A percentile compares a stretch with the other conserved stretches of the same genome.
Conservation (phyloP, 2,888 invertebrate species). For the Amorpha juglandis region DNA sequence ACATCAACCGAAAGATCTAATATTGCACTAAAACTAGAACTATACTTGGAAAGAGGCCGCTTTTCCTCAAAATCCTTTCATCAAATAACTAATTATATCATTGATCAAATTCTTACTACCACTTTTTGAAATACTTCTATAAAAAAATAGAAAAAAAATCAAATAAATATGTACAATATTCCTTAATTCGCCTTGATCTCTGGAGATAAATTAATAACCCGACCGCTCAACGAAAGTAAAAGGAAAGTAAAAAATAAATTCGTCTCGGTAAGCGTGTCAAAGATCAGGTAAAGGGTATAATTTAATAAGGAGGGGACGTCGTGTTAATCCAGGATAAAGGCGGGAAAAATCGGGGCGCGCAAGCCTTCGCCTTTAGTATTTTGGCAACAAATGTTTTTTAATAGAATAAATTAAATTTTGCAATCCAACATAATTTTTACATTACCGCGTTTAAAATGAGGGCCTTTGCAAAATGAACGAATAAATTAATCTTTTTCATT, state of each 20-base stretch:
- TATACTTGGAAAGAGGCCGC: too few species aligned
- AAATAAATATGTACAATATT: background rate
- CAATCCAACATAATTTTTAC: conserved; percentile 9
- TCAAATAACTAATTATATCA: background rate
- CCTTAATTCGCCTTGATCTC: background rate
- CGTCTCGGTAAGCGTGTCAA: conserved; percentile 42
- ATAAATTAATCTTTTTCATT: background rate
- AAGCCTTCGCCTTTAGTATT: conserved; percentile 22
- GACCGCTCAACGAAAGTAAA: conserved; percentile 30
- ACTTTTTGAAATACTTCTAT: background rate
- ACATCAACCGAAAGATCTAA: too few species aligned
- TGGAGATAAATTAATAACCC: conserved; percentile 27
- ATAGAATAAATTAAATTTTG: conserved; percentile 19
- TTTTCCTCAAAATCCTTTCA: too few species aligned
- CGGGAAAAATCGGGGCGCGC: conserved; percentile 38
- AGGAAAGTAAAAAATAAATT: too few species aligned
- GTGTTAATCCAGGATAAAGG: conserved; percentile 41
- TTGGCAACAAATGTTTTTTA: conserved; percentile 22
- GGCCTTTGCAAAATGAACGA: background rate
- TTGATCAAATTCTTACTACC: background rate
- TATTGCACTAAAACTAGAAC: too few species aligned
- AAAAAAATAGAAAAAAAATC: background rate
- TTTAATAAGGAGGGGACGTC: conserved; percentile 55
- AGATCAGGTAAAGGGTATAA: conserved; percentile 45
- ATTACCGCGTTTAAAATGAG: conserved; percentile 1